A percentile compares a stretch with the other conserved stretches of the same genome.
Evolutionary conservation across 2,888 invertebrate genomes (phyloP).

Genomic region (Athripsodes cinereus): DNA sequence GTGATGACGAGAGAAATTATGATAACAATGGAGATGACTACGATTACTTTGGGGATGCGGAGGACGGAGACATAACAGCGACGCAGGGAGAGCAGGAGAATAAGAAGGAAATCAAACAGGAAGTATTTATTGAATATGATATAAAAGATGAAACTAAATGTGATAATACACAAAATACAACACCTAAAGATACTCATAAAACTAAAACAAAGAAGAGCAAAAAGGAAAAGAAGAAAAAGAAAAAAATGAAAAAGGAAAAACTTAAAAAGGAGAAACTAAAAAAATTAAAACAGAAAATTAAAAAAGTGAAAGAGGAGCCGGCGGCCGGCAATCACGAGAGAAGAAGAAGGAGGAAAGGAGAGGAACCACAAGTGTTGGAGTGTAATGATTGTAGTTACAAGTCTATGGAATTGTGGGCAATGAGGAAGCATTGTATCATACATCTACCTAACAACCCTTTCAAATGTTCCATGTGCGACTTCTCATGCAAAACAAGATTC

Average conservation of each 20-base stretch:
- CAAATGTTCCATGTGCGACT: constrained; percentile 8
- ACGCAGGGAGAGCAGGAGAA: neutral
- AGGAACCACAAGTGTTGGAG: neutral
- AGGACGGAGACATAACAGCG: neutral
- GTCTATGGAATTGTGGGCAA: neutral
- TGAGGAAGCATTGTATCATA: neutral
- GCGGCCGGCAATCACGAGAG: no score
- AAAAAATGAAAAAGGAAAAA: neutral
- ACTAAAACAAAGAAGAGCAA: no score
- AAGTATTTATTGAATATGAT: no score
- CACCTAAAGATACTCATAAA: neutral
- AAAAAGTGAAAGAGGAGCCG: neutral
- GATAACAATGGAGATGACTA: neutral
- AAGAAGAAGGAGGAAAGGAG: neutral
- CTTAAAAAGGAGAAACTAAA: neutral
- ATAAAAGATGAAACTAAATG: neutral
- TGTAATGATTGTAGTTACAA: neutral
- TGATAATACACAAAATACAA: no score
- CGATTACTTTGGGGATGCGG: neutral
- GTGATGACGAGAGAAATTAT: neutral
- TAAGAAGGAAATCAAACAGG: no score
- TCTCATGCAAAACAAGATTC: neutral
- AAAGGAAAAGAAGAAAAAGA: neutral
- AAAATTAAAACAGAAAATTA: neutral
- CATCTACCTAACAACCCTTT: constrained; percentile 3